A percentile compares a stretch with the other conserved stretches of the same genome.
Evolutionary conservation across 2,113 vertebrate genomes (phyloP).

Genomic region (Aegotheles bennettii): DNA sequence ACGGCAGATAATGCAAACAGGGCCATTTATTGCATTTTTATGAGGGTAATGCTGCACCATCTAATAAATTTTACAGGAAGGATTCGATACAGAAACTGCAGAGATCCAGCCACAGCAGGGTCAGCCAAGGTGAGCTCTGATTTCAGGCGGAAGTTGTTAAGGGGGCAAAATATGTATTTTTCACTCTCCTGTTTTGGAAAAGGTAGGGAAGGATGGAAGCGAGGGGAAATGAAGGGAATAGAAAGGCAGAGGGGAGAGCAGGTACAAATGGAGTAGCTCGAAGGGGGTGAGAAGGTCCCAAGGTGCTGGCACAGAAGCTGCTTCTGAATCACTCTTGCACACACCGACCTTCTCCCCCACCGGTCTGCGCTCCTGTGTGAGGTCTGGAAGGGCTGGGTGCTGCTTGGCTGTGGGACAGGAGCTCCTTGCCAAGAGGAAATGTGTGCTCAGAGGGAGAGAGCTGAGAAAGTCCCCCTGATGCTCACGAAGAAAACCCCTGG

Average conservation of each 20-base stretch:
- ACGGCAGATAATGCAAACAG: constrained; percentile 28
- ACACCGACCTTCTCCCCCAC: neutral
- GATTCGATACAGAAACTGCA: constrained; percentile 9
- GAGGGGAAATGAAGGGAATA: neutral
- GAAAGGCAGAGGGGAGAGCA: neutral
- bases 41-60: constrained; percentile 53
- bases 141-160: neutral
- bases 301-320: neutral
- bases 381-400: neutral
- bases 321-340: neutral
- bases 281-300: neutral
- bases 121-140: constrained; percentile 30
- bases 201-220: neutral
- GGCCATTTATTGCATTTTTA: constrained; percentile 67
- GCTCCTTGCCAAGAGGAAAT: accelerated
- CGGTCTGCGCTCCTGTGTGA: neutral
- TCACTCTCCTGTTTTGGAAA: neutral
- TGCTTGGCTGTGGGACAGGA: neutral
- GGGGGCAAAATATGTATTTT: neutral
- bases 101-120: constrained; percentile 22
- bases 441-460: accelerated
- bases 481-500: accelerated
- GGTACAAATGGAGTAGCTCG: accelerated
- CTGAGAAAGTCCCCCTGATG: accelerated
- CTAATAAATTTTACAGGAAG: constrained; percentile 57